Evolutionary conservation across 2,888 invertebrate genomes (phyloP).

Genomic region (Xylophagus ater): DNA sequence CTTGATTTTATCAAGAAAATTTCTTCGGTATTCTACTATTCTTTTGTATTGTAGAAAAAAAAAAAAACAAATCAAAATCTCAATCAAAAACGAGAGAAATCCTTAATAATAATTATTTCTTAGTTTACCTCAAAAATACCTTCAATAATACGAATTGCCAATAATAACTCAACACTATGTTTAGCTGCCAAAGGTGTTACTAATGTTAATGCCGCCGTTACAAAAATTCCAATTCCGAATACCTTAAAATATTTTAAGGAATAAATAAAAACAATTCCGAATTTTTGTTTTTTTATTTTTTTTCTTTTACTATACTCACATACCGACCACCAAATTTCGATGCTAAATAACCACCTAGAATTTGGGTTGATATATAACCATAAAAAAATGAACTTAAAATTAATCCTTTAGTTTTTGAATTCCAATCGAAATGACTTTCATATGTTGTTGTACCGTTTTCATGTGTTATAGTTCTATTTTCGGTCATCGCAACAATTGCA

Average conservation of each 20-base stretch:
- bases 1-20: not conserved
- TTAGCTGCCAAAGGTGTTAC: slow-evolving; percentile 62
- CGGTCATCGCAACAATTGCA: slow-evolving; percentile 80
- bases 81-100: not conserved
- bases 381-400: slow-evolving; percentile 73
- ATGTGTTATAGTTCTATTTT: slow-evolving; percentile 44
- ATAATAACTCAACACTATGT: slow-evolving; percentile 49
- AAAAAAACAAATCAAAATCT: not conserved
- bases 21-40: too few species aligned
- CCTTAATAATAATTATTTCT: not conserved
- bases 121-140: slow-evolving; percentile 58
- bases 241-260: slow-evolving; percentile 37
- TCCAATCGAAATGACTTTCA: slow-evolving; percentile 62
- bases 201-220: slow-evolving; percentile 60
- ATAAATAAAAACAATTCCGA: not conserved
- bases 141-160: slow-evolving; percentile 56
- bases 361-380: slow-evolving; percentile 67
- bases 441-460: slow-evolving; percentile 47
- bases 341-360: slow-evolving; percentile 68
- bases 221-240: slow-evolving; percentile 58
- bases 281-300: not conserved
- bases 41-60: not conserved
- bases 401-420: slow-evolving; percentile 55
- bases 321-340: slow-evolving; percentile 68
- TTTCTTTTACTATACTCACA: slow-evolving; percentile 8